Base-by-base conservation (phyloP, 2,888 invertebrate species). In the Hecatera dysodea region DNA sequence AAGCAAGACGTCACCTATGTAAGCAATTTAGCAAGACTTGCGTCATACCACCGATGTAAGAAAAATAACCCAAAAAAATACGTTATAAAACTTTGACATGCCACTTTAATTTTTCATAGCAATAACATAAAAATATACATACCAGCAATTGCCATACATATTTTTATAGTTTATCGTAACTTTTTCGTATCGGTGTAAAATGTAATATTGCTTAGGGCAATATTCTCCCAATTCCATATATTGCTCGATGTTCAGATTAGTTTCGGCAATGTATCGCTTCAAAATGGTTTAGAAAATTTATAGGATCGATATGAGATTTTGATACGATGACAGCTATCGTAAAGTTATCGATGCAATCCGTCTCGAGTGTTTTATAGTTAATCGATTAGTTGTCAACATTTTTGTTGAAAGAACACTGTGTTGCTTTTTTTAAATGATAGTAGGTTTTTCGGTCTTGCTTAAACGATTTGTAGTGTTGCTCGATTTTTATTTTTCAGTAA, bases 201-300 rank as follows among this genome's bases (percentile, higher is more conserved):
- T 66, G 33, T n/a, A 12, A 22, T 19, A 69, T 68, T 71, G 68
- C 69, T 48, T 59, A 1, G 29, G 70, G 73, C 63, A 81, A 83
- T 80, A 81, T 82, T 74, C 12, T 69, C 60, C n/a, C 39, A 48
- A 77, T 75, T 80, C 77, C 80, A 83, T 80, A 79, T 75, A 83
- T 82, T 65, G 56, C 48, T 42, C 22, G 19, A 68, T 39, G 27
- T 65, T 57, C 55, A 64, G 67, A 83, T 82, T 80, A 75, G 67
- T 78, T 71, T 55, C 62, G 19, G 56, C 66, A 63, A 83, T 83
- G 72, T 71, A 72, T 73, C 53, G 75, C 61, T 67, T 68, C 52
- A 75, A 75, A 80, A 75, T 68, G 15, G 57, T 66, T 72, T 60
- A 50, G 66, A 72, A 68, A 73, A 82, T 81, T 67, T 78, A 82